Conservation (phyloP, 2,888 invertebrate genomes). For the Rotaria sp. region DNA sequence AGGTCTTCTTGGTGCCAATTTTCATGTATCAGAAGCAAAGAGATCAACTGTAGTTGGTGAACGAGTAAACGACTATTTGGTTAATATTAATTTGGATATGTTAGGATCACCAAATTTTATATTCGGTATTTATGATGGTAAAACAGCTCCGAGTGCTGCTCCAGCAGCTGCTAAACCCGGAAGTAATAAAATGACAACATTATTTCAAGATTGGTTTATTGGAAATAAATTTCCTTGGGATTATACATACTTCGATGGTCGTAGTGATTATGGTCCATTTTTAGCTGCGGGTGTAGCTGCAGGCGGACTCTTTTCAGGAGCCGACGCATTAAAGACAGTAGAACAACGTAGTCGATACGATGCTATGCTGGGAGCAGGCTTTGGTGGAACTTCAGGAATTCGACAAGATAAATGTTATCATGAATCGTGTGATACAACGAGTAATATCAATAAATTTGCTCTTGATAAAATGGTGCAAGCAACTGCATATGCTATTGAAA, state of each 20-base stretch:
- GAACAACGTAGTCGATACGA: background rate
- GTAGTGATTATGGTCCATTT: constrained; percentile 25
- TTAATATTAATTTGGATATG: constrained; percentile 21
- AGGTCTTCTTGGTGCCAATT: background rate
- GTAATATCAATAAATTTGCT: constrained; percentile 9
- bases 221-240: background rate
- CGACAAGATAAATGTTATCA: background rate
- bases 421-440: background rate
- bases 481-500: background rate
- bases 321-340: background rate
- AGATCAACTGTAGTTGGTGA: background rate
- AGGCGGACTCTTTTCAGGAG: background rate
- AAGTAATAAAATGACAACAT: background rate
- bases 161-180: constrained; percentile 3
- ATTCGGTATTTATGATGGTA: constrained; percentile 13
- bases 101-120: background rate
- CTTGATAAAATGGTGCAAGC: background rate
- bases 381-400: background rate
- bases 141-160: background rate
- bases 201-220: background rate
- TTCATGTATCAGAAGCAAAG: background rate
- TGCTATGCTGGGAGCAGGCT: background rate
- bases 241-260: background rate
- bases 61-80: background rate
- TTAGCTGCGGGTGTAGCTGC: background rate